These are phyloP conservation scores for Murina feae DNA, from an alignment of 2,113 vertebrate genomes.

Conservation along the genomic window DNA sequence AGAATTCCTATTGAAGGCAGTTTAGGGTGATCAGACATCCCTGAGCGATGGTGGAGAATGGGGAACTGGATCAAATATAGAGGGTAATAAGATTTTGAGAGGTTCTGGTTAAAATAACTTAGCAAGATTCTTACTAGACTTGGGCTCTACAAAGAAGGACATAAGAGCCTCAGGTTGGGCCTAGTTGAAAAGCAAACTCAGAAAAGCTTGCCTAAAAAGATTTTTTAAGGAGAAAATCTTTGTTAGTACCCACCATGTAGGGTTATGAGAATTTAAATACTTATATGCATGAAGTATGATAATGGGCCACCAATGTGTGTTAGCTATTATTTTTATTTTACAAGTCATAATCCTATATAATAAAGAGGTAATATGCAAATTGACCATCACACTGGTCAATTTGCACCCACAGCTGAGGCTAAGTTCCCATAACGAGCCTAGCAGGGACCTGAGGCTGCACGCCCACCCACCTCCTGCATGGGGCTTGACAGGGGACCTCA, in stretches of 20 bases:
- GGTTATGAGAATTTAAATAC: background rate
- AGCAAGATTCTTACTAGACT: background rate
- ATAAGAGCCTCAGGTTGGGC: background rate
- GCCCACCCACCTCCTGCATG: no score
- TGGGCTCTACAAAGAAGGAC: background rate
- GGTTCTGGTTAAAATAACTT: background rate
- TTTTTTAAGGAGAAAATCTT: background rate
- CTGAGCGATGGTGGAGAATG: background rate
- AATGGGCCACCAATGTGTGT: background rate
- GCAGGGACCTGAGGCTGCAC: no score
- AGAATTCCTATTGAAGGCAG: background rate
- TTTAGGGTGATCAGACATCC: background rate
- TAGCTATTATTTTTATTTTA: background rate
- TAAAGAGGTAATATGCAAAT: no score
- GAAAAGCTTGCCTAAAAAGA: background rate
- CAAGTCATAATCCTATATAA: background rate
- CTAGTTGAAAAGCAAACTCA: background rate
- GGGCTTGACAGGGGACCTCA: no score
- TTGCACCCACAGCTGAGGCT: no score
- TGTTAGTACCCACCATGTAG: background rate
- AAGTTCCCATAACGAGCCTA: no score
- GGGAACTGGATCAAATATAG: background rate
- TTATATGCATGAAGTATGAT: background rate
- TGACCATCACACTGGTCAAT: no score
- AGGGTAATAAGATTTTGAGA: background rate